Evolutionary conservation across 2,888 invertebrate genomes (phyloP).

Genomic region (Siphonodentalium dalli): DNA sequence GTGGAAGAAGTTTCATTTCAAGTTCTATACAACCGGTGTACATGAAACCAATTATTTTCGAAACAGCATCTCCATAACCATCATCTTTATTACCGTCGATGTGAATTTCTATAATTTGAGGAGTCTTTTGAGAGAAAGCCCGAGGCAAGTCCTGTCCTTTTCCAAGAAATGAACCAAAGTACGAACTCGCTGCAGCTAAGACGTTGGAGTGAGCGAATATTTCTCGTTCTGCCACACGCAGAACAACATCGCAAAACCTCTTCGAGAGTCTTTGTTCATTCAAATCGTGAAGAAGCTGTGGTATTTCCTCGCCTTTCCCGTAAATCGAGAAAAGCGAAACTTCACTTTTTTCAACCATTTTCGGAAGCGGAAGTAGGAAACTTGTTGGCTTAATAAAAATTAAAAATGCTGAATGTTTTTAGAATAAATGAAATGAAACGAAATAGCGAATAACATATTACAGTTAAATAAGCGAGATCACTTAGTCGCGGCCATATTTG

Average conservation of each 20-base stretch:
- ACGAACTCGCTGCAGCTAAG: conserved; percentile 59
- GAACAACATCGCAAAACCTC: conserved; percentile 60
- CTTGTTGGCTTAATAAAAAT: too few relatives aligned
- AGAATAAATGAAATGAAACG: too few relatives aligned
- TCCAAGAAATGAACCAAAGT: conserved; percentile 54
- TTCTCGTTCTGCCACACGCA: conserved; percentile 54
- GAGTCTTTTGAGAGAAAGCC: conserved; percentile 56
- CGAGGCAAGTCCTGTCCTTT: conserved; percentile 54
- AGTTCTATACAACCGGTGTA: conserved; percentile 56
- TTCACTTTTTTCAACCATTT: too few relatives aligned
- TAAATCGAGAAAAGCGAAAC: too few relatives aligned
- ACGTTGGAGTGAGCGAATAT: conserved; percentile 61
- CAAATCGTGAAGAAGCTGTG: too few relatives aligned
- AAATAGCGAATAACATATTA: too few relatives aligned
- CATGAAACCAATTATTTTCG: conserved; percentile 57
- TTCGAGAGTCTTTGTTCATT: conserved; percentile 47
- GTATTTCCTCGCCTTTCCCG: background rate
- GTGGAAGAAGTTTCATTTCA: conserved; percentile 33
- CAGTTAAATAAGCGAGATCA: too few relatives aligned
- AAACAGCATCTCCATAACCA: conserved; percentile 52
- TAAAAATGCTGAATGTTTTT: too few relatives aligned
- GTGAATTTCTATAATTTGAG: conserved; percentile 61
- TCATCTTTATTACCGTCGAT: conserved; percentile 51
- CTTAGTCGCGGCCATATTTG: too few relatives aligned
- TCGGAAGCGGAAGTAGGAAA: too few relatives aligned